Conservation (phyloP, 2,113 vertebrate species). For the Albula goreensis region DNA sequence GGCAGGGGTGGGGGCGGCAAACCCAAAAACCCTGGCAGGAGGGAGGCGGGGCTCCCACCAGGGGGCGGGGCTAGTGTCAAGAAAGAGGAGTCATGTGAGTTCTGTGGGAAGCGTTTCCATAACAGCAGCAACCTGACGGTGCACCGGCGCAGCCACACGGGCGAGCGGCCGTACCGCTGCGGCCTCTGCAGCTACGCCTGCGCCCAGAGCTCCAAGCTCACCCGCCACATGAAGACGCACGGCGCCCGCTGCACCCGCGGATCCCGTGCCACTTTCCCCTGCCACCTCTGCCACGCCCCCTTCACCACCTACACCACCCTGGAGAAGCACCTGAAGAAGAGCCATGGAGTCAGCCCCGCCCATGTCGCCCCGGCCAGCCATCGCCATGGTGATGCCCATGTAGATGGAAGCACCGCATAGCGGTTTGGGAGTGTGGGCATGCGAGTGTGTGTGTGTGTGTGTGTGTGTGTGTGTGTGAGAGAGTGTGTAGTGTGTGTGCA, state of each 20-base stretch:
- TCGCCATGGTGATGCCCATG: constrained; percentile 26
- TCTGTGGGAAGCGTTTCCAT: constrained; percentile 79
- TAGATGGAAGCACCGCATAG: background rate
- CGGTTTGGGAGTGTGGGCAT: too few species aligned
- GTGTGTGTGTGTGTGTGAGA: too few species aligned
- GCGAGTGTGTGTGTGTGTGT: too few species aligned
- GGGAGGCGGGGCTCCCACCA: background rate
- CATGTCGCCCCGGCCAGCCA: constrained; percentile 47
- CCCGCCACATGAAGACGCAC: constrained; percentile 86
- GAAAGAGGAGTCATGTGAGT: constrained; percentile 78
- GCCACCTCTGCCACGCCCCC: constrained; percentile 76
- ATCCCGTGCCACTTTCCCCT: constrained; percentile 71
- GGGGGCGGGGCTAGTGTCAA: constrained; percentile 50
- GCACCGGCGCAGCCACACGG: constrained; percentile 82
- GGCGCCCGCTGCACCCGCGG: constrained; percentile 72
- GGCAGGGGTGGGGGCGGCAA: constrained; percentile 62
- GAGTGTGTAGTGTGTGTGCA: too few species aligned
- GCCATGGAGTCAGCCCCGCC: constrained; percentile 70
- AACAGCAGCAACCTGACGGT: constrained; percentile 88
- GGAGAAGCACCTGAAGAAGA: constrained; percentile 83
- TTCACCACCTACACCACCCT: constrained; percentile 82
- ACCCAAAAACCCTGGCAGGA: constrained; percentile 63
- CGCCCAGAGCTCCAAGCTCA: constrained; percentile 85
- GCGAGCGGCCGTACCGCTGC: constrained; percentile 78
- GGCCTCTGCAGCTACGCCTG: constrained; percentile 82